Evolutionary conservation across 2,113 vertebrate genomes (phyloP), one percentile per base, ranked within the genome.

Genomic region (Spilogale gracilis): DNA sequence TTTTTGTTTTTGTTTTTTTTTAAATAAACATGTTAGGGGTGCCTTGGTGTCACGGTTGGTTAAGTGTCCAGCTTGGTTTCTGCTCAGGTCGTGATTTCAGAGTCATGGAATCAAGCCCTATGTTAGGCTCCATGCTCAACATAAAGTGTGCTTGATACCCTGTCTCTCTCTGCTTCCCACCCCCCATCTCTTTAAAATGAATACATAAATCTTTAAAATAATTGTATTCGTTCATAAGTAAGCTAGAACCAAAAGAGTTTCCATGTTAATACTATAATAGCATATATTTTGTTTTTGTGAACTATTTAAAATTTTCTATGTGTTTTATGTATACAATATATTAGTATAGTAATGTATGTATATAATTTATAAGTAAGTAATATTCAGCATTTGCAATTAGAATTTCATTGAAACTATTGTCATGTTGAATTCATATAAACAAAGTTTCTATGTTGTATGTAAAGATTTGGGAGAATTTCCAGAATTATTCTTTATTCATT

Each of bases 321-420:
- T 32, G 0, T 76, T 50, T 32, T 76, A 48, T 73, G 17, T 82
- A 74, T 87, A 45, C 4, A 8, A 4, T 74, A 14, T 58, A 1
- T 20, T 58, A 69, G 5, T 38, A n/a, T 4, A 74, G 30, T 61
- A 63, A 3, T 45, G 81, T 16, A 18, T 30, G 6, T 73, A 56
- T 92, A 17, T 65, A 21, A 74, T 21, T 91, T 92, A 45, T 74
- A 92, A 95, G 18, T 85, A 84, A 63, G 56, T 63, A 69, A 60
- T 71, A 61, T 81, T 87, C 50, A 67, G 76, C 54, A 16, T 84
- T 96, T 60, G 60, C 13, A 69, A 54, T 79, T 16, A 90, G 61
- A 79, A 90, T 90, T 96, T 96, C 79, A 93, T 90, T 93, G 61
- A 84, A 85, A 69, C 80, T 2, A 16, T 96, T 90, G 52, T 89